Conservation (phyloP, 2,888 invertebrate genomes). For the Acronicta psi region DNA sequence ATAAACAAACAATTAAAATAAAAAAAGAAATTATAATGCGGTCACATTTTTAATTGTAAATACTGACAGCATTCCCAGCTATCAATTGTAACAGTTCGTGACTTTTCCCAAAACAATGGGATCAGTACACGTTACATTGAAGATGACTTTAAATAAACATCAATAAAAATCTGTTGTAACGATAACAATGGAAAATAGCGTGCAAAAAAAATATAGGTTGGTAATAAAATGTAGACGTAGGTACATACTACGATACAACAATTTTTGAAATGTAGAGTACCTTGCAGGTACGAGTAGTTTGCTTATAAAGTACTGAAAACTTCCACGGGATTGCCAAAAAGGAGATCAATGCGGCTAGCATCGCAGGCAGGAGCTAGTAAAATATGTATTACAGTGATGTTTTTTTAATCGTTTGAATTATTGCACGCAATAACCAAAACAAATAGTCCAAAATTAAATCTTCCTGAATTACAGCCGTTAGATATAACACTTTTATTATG, state of each 20-base stretch:
- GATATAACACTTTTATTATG: constrained; percentile 16
- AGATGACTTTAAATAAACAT: constrained; percentile 77
- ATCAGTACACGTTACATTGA: constrained; percentile 71
- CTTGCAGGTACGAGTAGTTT: too few species aligned
- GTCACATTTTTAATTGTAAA: constrained; percentile 74
- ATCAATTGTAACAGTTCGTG: constrained; percentile 80
- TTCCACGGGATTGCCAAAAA: too few species aligned
- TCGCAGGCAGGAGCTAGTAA: too few species aligned
- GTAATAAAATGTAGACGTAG: too few species aligned
- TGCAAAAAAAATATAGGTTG: too few species aligned
- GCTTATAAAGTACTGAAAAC: too few species aligned
- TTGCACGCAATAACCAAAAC: constrained; percentile 6
- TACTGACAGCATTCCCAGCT: constrained; percentile 65
- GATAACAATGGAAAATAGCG: constrained; percentile 62
- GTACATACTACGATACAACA: too few species aligned
- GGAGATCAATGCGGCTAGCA: too few species aligned
- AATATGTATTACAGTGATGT: background rate
- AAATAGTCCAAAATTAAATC: constrained; percentile 10
- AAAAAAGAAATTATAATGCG: constrained; percentile 55
- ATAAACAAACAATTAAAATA: constrained; percentile 58
- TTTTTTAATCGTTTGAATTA: background rate
- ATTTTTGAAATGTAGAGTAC: background rate
- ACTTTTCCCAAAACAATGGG: constrained; percentile 85
- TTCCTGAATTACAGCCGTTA: constrained; percentile 19
- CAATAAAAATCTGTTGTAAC: constrained; percentile 65